Evolutionary conservation across 1,140 invertebrate genomes (phyloP), one percentile per base, ranked within the genome.

Genomic region (Drosophila santomea): DNA sequence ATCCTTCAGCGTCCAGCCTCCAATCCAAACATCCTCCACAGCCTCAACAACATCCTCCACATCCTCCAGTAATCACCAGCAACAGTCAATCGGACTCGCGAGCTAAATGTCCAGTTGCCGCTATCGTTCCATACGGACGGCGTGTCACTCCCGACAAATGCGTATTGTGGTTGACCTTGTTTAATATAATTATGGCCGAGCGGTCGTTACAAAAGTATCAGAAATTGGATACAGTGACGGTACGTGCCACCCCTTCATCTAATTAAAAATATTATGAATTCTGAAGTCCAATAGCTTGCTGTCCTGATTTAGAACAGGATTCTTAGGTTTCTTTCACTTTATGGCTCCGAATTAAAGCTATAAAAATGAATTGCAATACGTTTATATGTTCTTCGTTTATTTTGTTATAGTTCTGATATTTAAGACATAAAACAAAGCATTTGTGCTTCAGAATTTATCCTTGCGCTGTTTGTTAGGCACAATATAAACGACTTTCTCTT

Each of bases 131-230:
- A 91, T 92, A 91, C 82, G 85, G 78, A 90, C 91, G 80, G 90
- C 81, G 82, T 90, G 86, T 90, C 88, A 91, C 80, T 90, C 76
- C 74, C 78, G 89, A 92, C 90, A 92, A 92, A 92, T 92, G 91
- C 80, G 90, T 91, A 91, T 92, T 91, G 82, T 80, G 81, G 91
- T 91, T 80, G 88, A 91, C 83, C 79, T 91, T 92, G 91, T 92
- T 80, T 92, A 92, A 92, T 83, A 91, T 91, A 91, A 92, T 91
- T 92, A 92, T 92, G 91, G 91, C 91, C 91, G 89, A 92, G 91
- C 80, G 91, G 90, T 92, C 86, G 89, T 92, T 92, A 84, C 79
- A 77, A 83, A 91, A 92, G 74, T 90, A 92, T 90, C 75, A 91
- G 75, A 91, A 91, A 84, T 92, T 91, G 91, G 91, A 92, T 90